A percentile compares a stretch with the other conserved stretches of the same genome.
Evolutionary conservation across 2,113 vertebrate genomes (phyloP).

Genomic region (Thunnus thynnus): DNA sequence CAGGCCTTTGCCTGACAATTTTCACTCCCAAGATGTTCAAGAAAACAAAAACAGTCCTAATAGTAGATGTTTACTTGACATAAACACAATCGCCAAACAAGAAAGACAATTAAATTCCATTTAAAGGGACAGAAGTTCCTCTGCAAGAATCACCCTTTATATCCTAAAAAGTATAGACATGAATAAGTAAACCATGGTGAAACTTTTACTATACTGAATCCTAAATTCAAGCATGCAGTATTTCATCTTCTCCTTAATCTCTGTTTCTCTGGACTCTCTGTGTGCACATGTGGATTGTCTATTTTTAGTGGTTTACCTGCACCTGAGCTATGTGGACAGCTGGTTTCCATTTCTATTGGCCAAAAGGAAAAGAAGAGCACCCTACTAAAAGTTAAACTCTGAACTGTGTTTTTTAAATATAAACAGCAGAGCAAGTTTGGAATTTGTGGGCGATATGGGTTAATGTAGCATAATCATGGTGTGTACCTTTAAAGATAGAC

Average conservation of each 20-base stretch:
- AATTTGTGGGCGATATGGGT: neutral
- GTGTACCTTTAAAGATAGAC: neutral
- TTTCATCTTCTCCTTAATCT: constrained; percentile 53
- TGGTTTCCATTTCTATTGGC: constrained; percentile 66
- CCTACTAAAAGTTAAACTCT: neutral
- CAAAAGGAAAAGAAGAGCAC: constrained; percentile 27
- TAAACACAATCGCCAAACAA: constrained; percentile 31
- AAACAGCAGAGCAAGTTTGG: neutral
- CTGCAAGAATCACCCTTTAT: constrained; percentile 36
- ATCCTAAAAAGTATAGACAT: constrained; percentile 39
- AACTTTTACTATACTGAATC: constrained; percentile 35
- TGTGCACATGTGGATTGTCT: constrained; percentile 53
- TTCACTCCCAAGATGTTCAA: neutral
- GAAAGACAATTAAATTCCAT: constrained; percentile 17
- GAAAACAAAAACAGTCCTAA: neutral
- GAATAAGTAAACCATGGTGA: constrained; percentile 38
- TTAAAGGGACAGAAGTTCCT: constrained; percentile 21
- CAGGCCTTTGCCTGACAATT: constrained; percentile 9
- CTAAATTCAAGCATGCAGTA: constrained; percentile 43
- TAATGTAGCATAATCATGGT: neutral
- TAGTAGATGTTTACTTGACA: neutral
- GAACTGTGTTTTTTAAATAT: neutral
- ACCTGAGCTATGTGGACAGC: constrained; percentile 52
- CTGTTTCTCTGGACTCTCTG: constrained; percentile 23
- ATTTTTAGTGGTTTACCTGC: constrained; percentile 66